Conservation (phyloP, 2,888 invertebrate genomes). For the Sminthurinus aureus region DNA sequence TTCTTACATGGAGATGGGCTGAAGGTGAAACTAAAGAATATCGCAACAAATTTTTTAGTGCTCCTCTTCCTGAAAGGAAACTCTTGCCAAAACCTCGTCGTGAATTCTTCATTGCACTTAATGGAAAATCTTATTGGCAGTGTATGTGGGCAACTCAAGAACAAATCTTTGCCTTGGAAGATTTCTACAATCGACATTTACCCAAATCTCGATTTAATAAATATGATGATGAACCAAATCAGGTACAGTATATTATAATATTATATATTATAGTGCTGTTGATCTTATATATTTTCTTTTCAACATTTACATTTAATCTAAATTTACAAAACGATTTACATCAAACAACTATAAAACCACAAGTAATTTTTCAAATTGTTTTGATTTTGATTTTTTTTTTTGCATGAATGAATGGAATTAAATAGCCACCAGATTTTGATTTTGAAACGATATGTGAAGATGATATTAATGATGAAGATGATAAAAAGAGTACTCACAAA, state of each 20-base stretch:
- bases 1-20: slow-evolving; percentile 92
- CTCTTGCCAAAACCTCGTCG: background rate
- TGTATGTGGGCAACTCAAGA: background rate
- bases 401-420: too few relatives aligned
- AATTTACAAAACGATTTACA: too few relatives aligned
- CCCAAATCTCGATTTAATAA: background rate
- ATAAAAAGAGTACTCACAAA: background rate
- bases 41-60: slow-evolving; percentile 60
- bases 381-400: too few relatives aligned
- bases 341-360: too few relatives aligned
- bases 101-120: background rate
- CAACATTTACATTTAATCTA: too few relatives aligned
- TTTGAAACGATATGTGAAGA: background rate
- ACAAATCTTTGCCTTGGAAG: background rate
- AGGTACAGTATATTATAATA: too few relatives aligned
- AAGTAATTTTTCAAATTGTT: too few relatives aligned
- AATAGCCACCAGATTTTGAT: slow-evolving; percentile 28
- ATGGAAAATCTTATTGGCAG: background rate
- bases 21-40: slow-evolving; percentile 58
- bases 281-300: too few relatives aligned
- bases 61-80: slow-evolving; percentile 42
- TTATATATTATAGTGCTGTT: too few relatives aligned
- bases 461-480: background rate
- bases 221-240: background rate
- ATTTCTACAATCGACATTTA: background rate